Conservation (phyloP, 1,140 invertebrate genomes). For the Ridgeia piscesae region DNA sequence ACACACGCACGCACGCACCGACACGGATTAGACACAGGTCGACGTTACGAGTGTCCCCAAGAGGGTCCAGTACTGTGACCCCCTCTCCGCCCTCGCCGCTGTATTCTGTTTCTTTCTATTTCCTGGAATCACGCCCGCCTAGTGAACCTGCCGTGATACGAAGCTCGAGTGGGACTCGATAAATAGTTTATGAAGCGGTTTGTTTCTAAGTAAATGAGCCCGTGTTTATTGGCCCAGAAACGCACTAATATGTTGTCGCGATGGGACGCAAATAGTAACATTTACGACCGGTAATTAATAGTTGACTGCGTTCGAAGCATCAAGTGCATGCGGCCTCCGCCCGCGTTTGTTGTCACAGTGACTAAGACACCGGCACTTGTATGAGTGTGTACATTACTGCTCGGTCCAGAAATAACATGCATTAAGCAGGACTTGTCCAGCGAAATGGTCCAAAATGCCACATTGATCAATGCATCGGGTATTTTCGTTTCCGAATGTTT, state of each 20-base stretch:
- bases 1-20: no score
- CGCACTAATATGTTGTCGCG: no score
- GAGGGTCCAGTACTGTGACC: background rate
- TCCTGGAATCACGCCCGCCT: background rate
- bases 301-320: background rate
- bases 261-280: background rate
- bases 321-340: no score
- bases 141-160: background rate
- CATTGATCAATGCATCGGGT: no score
- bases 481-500: no score
- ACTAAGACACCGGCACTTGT: background rate
- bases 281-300: background rate
- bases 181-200: background rate
- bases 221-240: background rate
- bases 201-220: background rate
- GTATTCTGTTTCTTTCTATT: background rate
- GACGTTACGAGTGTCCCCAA: background rate
- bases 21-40: no score
- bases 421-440: no score
- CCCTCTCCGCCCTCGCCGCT: background rate
- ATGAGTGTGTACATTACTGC: no score
- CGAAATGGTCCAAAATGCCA: no score
- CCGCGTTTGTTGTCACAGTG: background rate
- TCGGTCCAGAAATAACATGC: no score
- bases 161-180: background rate